These are phyloP conservation scores for Rhagologus leucostigma DNA, from an alignment of 2,113 vertebrate genomes.

Conservation along the genomic window DNA sequence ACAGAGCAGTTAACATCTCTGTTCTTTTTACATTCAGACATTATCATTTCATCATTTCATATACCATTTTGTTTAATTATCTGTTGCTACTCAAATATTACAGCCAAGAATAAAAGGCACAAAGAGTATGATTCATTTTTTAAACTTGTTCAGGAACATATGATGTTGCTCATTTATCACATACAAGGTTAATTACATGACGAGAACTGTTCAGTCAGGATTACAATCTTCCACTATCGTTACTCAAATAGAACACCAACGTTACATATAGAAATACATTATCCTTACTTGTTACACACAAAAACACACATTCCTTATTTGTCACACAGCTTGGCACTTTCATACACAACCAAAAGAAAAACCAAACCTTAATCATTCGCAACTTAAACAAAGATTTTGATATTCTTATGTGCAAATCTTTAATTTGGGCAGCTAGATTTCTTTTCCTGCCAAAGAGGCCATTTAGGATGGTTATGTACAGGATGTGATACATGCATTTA, in stretches of 20 bases:
- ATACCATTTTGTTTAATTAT: background rate
- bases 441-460: background rate
- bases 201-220: background rate
- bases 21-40: background rate
- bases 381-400: background rate
- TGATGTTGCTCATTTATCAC: background rate
- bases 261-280: background rate
- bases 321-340: background rate
- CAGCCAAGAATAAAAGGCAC: background rate
- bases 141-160: background rate
- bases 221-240: background rate
- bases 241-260: background rate
- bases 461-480: background rate
- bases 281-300: background rate
- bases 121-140: background rate
- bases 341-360: background rate
- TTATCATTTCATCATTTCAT: background rate
- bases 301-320: background rate
- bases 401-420: fast-evolving
- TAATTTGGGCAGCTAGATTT: background rate
- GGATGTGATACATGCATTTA: background rate
- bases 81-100: background rate
- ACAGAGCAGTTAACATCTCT: background rate
- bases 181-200: background rate
- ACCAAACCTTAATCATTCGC: background rate